Evolutionary conservation across 2,113 vertebrate species (phyloP), one percentile per base, ranked within the genome.

Genomic region (Oceanites oceanicus): DNA sequence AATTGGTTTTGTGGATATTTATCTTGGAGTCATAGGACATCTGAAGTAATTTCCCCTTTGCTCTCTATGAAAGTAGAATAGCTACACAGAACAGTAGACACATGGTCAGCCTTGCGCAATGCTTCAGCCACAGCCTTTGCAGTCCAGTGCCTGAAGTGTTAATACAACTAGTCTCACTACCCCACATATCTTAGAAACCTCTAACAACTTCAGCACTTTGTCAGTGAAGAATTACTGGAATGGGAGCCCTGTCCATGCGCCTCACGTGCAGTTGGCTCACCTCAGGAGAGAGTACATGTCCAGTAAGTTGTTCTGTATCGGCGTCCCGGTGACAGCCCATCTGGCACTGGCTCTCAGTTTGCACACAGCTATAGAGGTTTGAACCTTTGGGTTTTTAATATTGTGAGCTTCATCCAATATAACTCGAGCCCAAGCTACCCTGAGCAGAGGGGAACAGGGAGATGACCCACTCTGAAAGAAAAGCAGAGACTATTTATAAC

Each of bases 301-400:
- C 98, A 99, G 90, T 80, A 99, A 96, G 97, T 99, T 99, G 98
- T 99, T 99, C 97, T 99, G 99, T 96, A 99, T 99, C 1, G 99
- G 99, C 0, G 99, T 99, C 13, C 99, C 99, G 0, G 99, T 99
- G 77, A 99, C 98, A 4, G 99, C 99, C 99, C 99, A 99, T 21
- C 99, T 99, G 34, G 99, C 98, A 3, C 6, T 70, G 10, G 99
- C 99, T 85, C 97, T 98, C 61, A 99, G 97, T 90, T 98, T 98
- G 97, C 99, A 99, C 68, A 99, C 99, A 2, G 99, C 99, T 88
- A 99, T 95, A 59, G 99, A 99, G 1, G 99, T 99, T 96, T 99
- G 99, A 36, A 99, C 98, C 74, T 98, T 98, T 4, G 99, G 99
- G 78, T 99, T 99, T 97, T 99, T 99, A 74, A 99, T 98, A 87